A percentile compares a stretch with the other conserved stretches of the same genome.
phyloP scores from a whole-genome alignment of 2,888 invertebrate species.

The Drosophila melanosoma region DNA sequence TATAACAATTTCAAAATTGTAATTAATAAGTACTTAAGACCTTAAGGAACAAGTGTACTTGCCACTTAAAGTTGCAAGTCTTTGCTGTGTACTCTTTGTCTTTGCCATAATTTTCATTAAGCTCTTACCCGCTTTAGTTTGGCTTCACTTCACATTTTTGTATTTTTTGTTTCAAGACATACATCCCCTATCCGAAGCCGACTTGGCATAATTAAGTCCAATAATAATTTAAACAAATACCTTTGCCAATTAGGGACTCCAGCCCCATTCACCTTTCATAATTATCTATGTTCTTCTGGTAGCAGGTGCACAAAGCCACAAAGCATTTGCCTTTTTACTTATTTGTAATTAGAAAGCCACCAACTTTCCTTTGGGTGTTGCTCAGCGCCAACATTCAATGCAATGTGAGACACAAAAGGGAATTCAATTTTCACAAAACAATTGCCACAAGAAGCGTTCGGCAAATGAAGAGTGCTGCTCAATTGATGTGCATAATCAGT shows the following conservation, averaged over 20 bases:
- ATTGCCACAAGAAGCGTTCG: constrained; percentile 61
- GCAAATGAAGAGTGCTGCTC: constrained; percentile 55
- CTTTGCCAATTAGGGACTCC: constrained; percentile 63
- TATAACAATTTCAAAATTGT: constrained; percentile 1
- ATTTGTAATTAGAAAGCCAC: constrained; percentile 74
- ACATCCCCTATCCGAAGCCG: constrained; percentile 23
- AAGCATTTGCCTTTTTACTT: constrained; percentile 69
- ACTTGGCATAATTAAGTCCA: constrained; percentile 74
- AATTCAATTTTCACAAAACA: constrained; percentile 77
- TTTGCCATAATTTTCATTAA: constrained; percentile 14
- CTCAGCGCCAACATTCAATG: constrained; percentile 30
- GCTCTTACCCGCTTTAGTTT: constrained; percentile 43
- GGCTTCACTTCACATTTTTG: constrained; percentile 51
- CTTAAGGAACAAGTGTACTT: constrained; percentile 10
- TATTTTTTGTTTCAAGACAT: constrained; percentile 50
- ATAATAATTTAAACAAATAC: constrained; percentile 79
- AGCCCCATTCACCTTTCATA: constrained; percentile 56
- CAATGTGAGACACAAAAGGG: constrained; percentile 63
- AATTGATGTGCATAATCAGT: constrained; percentile 81
- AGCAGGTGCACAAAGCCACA: constrained; percentile 76
- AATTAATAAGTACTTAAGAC: constrained; percentile 19
- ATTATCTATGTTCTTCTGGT: constrained; percentile 64
- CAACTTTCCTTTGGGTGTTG: constrained; percentile 9
- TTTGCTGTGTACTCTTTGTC: constrained; percentile 11
- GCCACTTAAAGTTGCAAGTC: constrained; percentile 25